phyloP scores from a whole-genome alignment of 2,113 vertebrate species.

The Camelus bactrianus region DNA sequence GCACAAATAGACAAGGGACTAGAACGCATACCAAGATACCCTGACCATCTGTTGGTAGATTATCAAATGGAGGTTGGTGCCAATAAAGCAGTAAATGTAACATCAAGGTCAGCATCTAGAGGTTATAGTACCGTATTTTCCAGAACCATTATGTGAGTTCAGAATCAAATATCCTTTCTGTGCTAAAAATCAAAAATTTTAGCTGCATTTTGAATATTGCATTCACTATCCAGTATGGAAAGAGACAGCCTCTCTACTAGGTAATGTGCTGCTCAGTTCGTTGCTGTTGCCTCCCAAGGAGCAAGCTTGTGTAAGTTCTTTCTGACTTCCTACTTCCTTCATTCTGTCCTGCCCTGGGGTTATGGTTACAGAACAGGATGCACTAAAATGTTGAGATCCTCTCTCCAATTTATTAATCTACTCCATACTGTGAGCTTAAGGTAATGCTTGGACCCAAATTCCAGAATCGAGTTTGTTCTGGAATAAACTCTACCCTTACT shows the following conservation, averaged over 20 bases:
- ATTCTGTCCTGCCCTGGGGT: background rate
- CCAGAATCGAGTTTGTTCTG: background rate
- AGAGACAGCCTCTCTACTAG: background rate
- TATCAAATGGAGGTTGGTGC: conserved; percentile 34
- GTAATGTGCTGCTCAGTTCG: background rate
- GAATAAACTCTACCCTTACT: background rate
- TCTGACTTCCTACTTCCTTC: background rate
- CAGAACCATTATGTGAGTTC: background rate
- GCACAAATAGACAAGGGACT: conserved; percentile 57
- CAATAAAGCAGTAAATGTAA: conserved; percentile 50
- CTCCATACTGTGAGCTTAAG: background rate
- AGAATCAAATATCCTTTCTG: background rate
- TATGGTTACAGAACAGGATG: background rate
- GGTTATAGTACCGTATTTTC: background rate
- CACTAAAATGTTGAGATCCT: background rate
- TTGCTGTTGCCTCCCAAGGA: background rate
- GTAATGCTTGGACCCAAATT: background rate
- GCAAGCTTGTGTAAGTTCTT: background rate
- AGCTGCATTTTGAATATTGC: background rate
- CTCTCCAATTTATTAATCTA: background rate
- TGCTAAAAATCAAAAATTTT: background rate
- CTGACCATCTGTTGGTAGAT: conserved; percentile 65
- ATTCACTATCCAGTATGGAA: background rate
- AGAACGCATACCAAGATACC: conserved; percentile 35
- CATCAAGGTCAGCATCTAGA: conserved; percentile 55